Percentiles rank a stretch among this genome's conserved stretches.
These are phyloP conservation scores for Oscheius myriophilus DNA, from an alignment of 2,888 invertebrate species.

Conservation along the genomic window DNA sequence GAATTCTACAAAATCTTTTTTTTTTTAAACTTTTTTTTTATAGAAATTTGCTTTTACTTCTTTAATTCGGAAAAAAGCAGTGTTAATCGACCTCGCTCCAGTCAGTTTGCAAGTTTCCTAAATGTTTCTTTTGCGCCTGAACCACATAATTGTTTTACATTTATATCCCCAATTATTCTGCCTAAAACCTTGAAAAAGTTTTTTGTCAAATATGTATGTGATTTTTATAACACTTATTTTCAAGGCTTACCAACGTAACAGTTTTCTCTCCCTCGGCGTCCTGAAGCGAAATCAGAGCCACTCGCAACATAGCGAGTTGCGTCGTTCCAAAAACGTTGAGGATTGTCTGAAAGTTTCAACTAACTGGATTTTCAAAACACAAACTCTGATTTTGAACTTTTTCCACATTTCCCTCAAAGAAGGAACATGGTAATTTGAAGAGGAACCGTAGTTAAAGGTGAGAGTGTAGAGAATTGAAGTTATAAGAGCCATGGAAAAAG, in stretches of 20 bases:
- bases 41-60: too few relatives aligned
- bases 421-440: slow-evolving; percentile 25
- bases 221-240: background rate
- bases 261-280: slow-evolving; percentile 20
- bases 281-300: slow-evolving; percentile 24
- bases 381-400: slow-evolving; percentile 25
- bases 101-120: too few relatives aligned
- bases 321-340: slow-evolving; percentile 30
- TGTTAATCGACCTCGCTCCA: too few relatives aligned
- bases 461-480: slow-evolving; percentile 24
- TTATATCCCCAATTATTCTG: too few relatives aligned
- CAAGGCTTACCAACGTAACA: slow-evolving; percentile 16
- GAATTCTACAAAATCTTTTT: too few relatives aligned
- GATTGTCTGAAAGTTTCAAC: slow-evolving; percentile 13
- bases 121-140: too few relatives aligned
- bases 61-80: too few relatives aligned
- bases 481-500: slow-evolving; percentile 21
- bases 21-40: too few relatives aligned
- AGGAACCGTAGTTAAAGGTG: slow-evolving; percentile 27
- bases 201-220: too few relatives aligned
- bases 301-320: slow-evolving; percentile 18
- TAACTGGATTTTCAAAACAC: background rate
- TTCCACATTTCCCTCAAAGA: slow-evolving; percentile 25
- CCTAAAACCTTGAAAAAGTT: too few relatives aligned
- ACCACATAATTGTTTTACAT: too few relatives aligned